These are phyloP conservation scores for Anableps anableps DNA, from an alignment of 2,797 vertebrate species.

Conservation along the genomic window DNA sequence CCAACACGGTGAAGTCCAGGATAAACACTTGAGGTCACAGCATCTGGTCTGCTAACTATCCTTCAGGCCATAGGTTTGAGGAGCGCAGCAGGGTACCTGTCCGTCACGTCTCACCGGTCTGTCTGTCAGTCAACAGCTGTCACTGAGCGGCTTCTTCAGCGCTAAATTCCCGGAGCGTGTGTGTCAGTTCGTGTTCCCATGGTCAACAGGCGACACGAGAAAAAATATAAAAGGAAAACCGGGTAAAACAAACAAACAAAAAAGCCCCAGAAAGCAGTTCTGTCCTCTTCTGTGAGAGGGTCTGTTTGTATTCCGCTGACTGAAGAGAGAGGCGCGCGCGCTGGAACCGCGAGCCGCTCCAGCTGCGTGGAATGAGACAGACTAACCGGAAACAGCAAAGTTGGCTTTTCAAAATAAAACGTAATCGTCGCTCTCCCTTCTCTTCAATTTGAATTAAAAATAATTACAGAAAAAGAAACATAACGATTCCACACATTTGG, in stretches of 20 bases:
- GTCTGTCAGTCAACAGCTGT: slow-evolving; percentile 63
- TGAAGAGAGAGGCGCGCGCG: slow-evolving; percentile 61
- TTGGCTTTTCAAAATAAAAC: slow-evolving; percentile 56
- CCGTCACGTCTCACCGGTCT: slow-evolving; percentile 69
- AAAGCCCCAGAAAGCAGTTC: not conserved
- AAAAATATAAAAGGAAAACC: not conserved
- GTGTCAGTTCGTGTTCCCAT: slow-evolving; percentile 42
- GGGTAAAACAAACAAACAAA: too few species aligned
- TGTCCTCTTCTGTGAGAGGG: slow-evolving; percentile 23
- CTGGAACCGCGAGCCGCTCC: slow-evolving; percentile 55
- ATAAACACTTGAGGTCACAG: slow-evolving; percentile 35
- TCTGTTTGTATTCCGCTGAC: slow-evolving; percentile 56
- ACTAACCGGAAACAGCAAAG: slow-evolving; percentile 44
- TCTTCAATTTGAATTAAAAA: not conserved
- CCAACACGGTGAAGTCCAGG: slow-evolving; percentile 43
- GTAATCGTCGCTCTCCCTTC: not conserved
- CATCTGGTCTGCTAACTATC: slow-evolving; percentile 26
- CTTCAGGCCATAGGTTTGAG: slow-evolving; percentile 38
- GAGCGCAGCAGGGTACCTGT: slow-evolving; percentile 60
- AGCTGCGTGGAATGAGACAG: slow-evolving; percentile 50
- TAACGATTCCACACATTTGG: not conserved
- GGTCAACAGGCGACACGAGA: slow-evolving; percentile 7
- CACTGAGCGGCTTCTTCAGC: slow-evolving; percentile 50
- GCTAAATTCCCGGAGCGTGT: slow-evolving; percentile 12
- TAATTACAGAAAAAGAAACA: not conserved